Evolutionary conservation across 2,888 invertebrate species (phyloP), one percentile per base, ranked within the genome.

Genomic region (Axea sp.): DNA sequence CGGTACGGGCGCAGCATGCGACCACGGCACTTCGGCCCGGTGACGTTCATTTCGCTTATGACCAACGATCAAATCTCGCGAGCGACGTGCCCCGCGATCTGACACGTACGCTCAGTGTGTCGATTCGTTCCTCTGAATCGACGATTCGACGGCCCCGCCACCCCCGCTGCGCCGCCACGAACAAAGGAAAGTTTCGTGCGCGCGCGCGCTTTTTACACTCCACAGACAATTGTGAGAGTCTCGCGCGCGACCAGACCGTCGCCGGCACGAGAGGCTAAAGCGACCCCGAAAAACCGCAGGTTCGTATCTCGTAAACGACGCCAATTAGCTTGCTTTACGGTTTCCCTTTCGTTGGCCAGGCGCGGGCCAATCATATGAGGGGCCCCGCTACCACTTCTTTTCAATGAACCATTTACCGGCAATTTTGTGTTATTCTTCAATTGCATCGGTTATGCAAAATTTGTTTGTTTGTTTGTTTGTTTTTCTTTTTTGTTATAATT

Each of bases 341-440:
- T 59, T 59, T 59, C 57, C 57, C 57, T 59, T 59, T 59, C 57
- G 43, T 59, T 59, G 4, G 41, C 15, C 57, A 59, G 57, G 43
- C 24, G 15, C 33, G 57, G 26, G 35, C 14, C 11, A 4, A 0
- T 3, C 14, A 9, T 12, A 4, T 8, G 2, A 1, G 14, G 31
- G 41, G 41, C 41, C 41, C 55, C 19, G 19, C 19, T 2, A 2
- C 19, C 4, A 19, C 19, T 19, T 19, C 19, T 2, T 19, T 19
- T 19, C 19, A 19, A 19, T 19, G n/a, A n/a, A n/a, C n/a, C n/a
- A n/a, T n/a, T n/a, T n/a, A n/a, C n/a, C n/a, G n/a, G n/a, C n/a
- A n/a, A n/a, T n/a, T n/a, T n/a, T n/a, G n/a, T n/a, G n/a, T n/a
- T n/a, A n/a, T n/a, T n/a, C n/a, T n/a, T n/a, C n/a, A n/a, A n/a